phyloP scores from a whole-genome alignment of 2,888 invertebrate genomes.

The Hedychridium roseum region DNA sequence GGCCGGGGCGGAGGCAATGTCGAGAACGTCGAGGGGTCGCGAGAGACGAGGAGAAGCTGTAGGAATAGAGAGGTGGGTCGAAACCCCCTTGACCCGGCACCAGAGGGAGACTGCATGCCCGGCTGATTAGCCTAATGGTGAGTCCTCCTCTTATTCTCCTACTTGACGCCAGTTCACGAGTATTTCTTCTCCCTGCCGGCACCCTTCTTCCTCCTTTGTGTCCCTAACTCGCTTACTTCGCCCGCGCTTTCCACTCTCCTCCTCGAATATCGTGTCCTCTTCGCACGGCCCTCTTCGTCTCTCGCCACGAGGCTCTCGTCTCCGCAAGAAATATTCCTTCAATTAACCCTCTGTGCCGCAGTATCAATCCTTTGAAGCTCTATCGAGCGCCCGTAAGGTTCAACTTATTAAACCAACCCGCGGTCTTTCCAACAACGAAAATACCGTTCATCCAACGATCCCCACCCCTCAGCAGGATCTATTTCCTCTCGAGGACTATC shows the following conservation, averaged over 20 bases:
- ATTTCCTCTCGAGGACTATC: too few species aligned
- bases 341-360: slow-evolving; percentile 45
- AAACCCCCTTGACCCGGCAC: slow-evolving; percentile 54
- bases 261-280: slow-evolving; percentile 1
- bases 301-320: slow-evolving; percentile 41
- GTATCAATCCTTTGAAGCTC: slow-evolving; percentile 51
- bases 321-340: slow-evolving; percentile 54
- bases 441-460: too few species aligned
- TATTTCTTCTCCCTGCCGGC: slow-evolving; percentile 37
- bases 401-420: too few species aligned
- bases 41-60: slow-evolving; percentile 29
- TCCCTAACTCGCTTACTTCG: slow-evolving; percentile 9
- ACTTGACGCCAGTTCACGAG: slow-evolving; percentile 60
- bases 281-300: slow-evolving; percentile 1
- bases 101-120: slow-evolving; percentile 52
- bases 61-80: slow-evolving; percentile 47
- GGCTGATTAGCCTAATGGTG: slow-evolving; percentile 62
- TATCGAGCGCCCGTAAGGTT: too few species aligned
- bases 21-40: slow-evolving; percentile 13
- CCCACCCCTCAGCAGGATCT: too few species aligned
- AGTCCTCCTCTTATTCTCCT: slow-evolving; percentile 56
- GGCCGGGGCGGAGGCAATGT: slow-evolving; percentile 28
- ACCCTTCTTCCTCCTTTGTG: slow-evolving; percentile 24
- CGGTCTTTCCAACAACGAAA: too few species aligned
- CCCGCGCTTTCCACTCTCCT: slow-evolving; percentile 20